Conservation (phyloP, 1,140 invertebrate species). For the Danaus melanippus region DNA sequence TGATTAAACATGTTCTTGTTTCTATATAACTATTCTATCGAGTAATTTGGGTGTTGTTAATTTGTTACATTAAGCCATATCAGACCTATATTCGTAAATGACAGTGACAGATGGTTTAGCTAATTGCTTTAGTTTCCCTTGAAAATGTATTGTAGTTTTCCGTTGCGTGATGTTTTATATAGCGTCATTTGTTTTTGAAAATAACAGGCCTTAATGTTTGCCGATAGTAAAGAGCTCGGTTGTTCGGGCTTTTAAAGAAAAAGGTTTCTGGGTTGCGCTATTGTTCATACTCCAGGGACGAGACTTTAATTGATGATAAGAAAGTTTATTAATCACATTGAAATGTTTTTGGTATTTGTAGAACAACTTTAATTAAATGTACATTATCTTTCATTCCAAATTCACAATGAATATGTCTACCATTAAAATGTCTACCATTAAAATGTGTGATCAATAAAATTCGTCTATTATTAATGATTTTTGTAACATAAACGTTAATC, state of each 20-base stretch:
- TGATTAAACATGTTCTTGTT: too few relatives aligned
- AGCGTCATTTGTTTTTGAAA: constrained; percentile 1
- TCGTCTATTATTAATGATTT: too few relatives aligned
- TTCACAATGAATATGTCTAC: too few relatives aligned
- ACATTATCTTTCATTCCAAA: too few relatives aligned
- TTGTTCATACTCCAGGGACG: constrained; percentile 17
- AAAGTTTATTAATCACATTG: constrained; percentile 20
- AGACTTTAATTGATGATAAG: constrained; percentile 16
- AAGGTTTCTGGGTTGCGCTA: constrained; percentile 9
- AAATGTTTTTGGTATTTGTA: constrained; percentile 6
- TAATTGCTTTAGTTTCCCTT: background rate
- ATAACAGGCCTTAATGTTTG: too few relatives aligned
- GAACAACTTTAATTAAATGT: too few relatives aligned
- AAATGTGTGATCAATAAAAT: too few relatives aligned
- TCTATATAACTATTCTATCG: background rate
- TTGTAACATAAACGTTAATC: too few relatives aligned
- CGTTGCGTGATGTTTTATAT: background rate
- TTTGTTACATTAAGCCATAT: too few relatives aligned
- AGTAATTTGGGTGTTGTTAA: background rate
- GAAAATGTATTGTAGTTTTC: background rate
- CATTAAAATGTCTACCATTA: too few relatives aligned
- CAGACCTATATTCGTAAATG: constrained; percentile 7
- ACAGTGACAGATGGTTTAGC: background rate
- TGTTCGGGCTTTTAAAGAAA: background rate
- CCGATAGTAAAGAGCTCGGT: too few relatives aligned